Percentiles rank a stretch among this genome's conserved stretches.
Evolutionary conservation across 1,140 invertebrate genomes (phyloP).

Genomic region (Metaphire vulgaris): DNA sequence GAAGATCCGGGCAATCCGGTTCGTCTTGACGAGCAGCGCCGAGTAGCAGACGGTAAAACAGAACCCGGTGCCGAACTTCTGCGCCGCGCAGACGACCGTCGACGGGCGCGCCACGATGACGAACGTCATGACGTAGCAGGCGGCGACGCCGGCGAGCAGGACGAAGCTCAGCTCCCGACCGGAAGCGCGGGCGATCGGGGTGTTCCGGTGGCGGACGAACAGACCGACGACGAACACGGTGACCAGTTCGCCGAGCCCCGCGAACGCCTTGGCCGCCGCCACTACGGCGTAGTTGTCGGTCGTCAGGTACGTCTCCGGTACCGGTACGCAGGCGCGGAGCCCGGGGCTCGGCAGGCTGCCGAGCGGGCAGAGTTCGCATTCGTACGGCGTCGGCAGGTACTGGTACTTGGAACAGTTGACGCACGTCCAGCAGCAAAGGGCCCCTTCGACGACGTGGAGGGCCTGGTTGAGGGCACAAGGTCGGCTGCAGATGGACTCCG

Average conservation of each 20-base stretch:
- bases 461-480: conserved; percentile 79
- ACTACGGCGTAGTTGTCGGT: conserved; percentile 72
- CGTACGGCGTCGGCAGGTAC: conserved; percentile 68
- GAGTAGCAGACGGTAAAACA: conserved; percentile 67
- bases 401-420: conserved; percentile 83
- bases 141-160: conserved; percentile 49
- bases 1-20: conserved; percentile 68
- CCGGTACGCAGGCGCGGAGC: conserved; percentile 66
- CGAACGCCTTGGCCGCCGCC: conserved; percentile 66
- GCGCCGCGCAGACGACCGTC: conserved; percentile 58
- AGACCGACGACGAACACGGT: conserved; percentile 33
- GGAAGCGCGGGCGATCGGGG: conserved; percentile 51
- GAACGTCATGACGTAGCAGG: conserved; percentile 49
- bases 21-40: conserved; percentile 70
- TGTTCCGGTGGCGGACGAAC: conserved; percentile 59
- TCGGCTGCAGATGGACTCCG: conserved; percentile 79
- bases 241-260: conserved; percentile 48
- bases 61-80: conserved; percentile 63
- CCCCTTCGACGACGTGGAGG: conserved; percentile 81
- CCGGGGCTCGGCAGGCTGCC: conserved; percentile 72
- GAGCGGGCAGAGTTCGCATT: conserved; percentile 69
- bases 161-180: conserved; percentile 50
- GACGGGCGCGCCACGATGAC: conserved; percentile 55
- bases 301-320: conserved; percentile 76
- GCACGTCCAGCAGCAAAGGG: conserved; percentile 86